Base-by-base conservation (phyloP, 2,113 vertebrate genomes). In the Perca flavescens region DNA sequence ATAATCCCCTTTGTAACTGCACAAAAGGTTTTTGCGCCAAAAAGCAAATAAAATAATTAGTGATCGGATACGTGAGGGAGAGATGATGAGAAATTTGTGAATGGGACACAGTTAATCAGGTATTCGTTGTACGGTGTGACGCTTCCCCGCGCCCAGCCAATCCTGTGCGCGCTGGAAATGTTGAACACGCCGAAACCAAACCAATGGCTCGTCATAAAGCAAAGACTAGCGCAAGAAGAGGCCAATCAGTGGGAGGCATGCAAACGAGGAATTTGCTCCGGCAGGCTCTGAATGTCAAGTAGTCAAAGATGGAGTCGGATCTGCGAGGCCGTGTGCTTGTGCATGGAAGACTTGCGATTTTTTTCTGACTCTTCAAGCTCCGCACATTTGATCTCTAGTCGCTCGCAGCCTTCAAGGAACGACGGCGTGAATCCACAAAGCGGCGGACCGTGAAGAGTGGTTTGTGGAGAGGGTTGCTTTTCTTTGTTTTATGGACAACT, bases 291-390 rank as follows among this genome's bases (percentile, higher is more conserved):
- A 97, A 98, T 97, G 97, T 98, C 96, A 98, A 97, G 95, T 96
- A 98, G 96, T 97, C 96, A 97, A 98, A 98, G 97, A 97, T 98
- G 97, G 97, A 97, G 97, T 96, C 94, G 96, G 94, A 95, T 96
- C 95, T 93, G 95, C 88, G 94, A 95, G 95, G 96, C 96, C 95
- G 95, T 95, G 96, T 95, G 95, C 96, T 95, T 93, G 92, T 95
- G 95, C 92, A 92, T 77, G 94, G 92, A 89, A 90, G 79, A 91
- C 90, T 91, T 89, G 88, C 81, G 62, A 81, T 88, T 82, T 92
- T n/a, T 47, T 36, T 43, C 34, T 25, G 28, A 49, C 80, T 92
- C 90, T 80, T 61, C 58, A 9, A 58, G 79, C 75, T 58, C 50
- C 79, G 82, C 52, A 69, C 70, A 54, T 90, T 81, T 65, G 56